phyloP scores from a whole-genome alignment of 1,140 invertebrate genomes.

The Triops longicaudatus region DNA sequence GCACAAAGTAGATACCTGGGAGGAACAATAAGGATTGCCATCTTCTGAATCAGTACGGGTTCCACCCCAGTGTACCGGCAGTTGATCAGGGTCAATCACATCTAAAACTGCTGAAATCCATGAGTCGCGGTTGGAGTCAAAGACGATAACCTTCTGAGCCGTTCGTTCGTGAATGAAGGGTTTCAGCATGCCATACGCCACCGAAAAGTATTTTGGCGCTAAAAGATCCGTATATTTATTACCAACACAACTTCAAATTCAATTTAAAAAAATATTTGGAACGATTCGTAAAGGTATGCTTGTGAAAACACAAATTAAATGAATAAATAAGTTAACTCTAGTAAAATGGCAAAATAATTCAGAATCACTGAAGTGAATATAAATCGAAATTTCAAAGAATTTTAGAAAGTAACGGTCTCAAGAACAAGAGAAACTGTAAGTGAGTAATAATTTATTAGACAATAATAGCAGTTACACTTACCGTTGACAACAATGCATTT shows the following conservation, averaged over 20 bases:
- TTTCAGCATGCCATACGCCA: conserved; percentile 75
- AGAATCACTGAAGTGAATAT: neutral
- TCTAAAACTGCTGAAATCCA: conserved; percentile 64
- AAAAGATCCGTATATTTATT: no score
- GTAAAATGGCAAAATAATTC: no score
- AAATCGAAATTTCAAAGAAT: neutral
- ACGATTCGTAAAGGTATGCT: no score
- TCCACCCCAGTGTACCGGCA: conserved; percentile 44
- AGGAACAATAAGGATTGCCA: conserved; percentile 34
- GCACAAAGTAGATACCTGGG: no score
- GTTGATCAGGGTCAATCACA: conserved; percentile 55
- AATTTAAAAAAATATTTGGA: no score
- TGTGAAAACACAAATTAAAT: no score
- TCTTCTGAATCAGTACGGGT: conserved; percentile 38
- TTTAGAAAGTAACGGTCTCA: no score
- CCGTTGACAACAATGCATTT: conserved; percentile 44
- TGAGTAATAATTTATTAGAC: no score
- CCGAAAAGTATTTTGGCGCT: conserved; percentile 71
- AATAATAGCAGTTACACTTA: no score
- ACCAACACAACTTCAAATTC: no score
- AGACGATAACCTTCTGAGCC: conserved; percentile 77
- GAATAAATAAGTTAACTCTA: no score
- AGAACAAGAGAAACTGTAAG: no score
- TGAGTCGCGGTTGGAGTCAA: conserved; percentile 60
- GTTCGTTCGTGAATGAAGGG: conserved; percentile 85